Base-by-base conservation (phyloP, 1,140 invertebrate genomes). In the Aphidius ervi region DNA sequence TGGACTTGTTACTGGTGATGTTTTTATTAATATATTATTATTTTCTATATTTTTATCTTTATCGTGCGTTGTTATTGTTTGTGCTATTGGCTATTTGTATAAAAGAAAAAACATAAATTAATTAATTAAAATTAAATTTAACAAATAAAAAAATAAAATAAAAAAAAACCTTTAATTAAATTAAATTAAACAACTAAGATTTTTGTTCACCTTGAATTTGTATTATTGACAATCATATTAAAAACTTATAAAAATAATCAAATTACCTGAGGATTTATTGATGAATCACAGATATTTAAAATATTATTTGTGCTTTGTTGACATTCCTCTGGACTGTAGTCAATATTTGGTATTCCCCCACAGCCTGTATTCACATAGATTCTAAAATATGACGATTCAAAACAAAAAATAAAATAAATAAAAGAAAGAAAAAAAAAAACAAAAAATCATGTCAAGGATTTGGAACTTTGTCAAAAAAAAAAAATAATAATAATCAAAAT, bases 351-450 rank as follows among this genome's bases (percentile, higher is more conserved):
- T 7, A 73, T 74, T 8, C 74, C 76, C 9, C 78, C 79, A 62
- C 66, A 87, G 78, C 68, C 87, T 59, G 86, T 88, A 73, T 88
- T 86, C 52, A 87, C 82, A 71, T 87, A 86, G 67, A 86, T 86
- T 75, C 87, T 89, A 79, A 66, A 81, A 72, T 78, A 47, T 61
- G 62, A 54, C 63, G 55, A 63, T 55, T 59, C 57, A 62, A 55
- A 63, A 42, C 16, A 56, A 37, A 58, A 57, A 46, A 55, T 50
- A 56, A n/a, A 52, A 46, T n/a, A 63, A 47, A 45, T 49, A 53
- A 48, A 49, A 16, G n/a, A 58, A 42, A 37, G 42, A 52, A 60
- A 57, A 49, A 56, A 40, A 5, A 53, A 45, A 31, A 42, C 3
- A 41, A 39, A 56, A 56, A 50, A 9, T 48, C 39, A 54, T 37